Evolutionary conservation across 2,888 invertebrate species (phyloP), one percentile per base, ranked within the genome.

Genomic region (Glaucopsyche alexis): DNA sequence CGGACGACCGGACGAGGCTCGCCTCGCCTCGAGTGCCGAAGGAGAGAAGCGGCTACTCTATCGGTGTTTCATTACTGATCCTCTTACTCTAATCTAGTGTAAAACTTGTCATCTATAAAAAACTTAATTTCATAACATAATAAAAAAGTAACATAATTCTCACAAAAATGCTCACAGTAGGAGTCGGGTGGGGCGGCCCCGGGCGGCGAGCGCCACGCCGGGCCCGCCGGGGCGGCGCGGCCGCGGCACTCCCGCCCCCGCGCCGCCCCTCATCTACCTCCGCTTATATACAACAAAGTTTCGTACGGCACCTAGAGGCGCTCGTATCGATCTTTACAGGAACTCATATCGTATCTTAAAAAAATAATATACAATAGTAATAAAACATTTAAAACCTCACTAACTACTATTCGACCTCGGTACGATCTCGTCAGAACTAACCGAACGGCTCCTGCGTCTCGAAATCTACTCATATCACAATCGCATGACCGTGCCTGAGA

Each of bases 301-400:
- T 81, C 82, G 88, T 82, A 85, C 88, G 85, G 79, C 86, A 85
- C 86, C 83, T 75, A 74, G 73, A 78, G 84, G 84, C 85, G 80
- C 79, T 80, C 88, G 88, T 89, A 84, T 72, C 85, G 86, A 87
- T 87, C 87, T 84, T 87, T 89, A 91, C 93, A 93, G 93, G 93
- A 93, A 93, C 93, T 93, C 93, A 92, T 92, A 92, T 93, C 88
- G 90, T 89, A 88, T 91, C 91, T 90, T 93, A 91, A 91, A 89
- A 83, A 91, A 92, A 88, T 81, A 85, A 87, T 88, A 90, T 91
- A 91, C 86, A 92, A 88, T 92, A 91, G 88, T 91, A 93, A 92
- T 91, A 91, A 93, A 92, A 91, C 89, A 90, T 92, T 92, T 91
- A 87, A 90, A 93, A 93, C 91, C 90, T 93, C 92, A 90, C 92